phyloP scores from a whole-genome alignment of 2,113 vertebrate genomes.

The Mirza zaza region DNA sequence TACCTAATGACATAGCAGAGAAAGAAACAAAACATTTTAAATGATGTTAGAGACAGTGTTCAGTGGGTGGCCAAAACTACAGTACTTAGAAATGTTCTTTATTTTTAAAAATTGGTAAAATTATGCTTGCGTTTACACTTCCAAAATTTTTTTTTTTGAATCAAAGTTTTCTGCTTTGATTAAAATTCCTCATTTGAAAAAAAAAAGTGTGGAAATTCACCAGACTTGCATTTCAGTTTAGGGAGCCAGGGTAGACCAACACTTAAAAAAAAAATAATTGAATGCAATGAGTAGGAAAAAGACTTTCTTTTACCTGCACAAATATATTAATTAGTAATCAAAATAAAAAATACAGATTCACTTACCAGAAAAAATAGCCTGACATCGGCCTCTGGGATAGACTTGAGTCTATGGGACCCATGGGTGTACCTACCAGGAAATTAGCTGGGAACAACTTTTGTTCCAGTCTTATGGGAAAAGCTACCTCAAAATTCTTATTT shows the following conservation, averaged over 20 bases:
- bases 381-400: background rate
- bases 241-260: background rate
- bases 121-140: background rate
- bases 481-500: background rate
- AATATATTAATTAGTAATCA: conserved; percentile 37
- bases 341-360: conserved; percentile 36
- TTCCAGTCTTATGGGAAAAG: background rate
- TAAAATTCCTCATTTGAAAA: background rate
- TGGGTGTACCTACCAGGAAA: background rate
- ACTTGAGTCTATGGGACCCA: background rate
- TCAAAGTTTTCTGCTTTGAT: conserved; percentile 16
- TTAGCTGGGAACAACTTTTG: background rate
- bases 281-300: background rate
- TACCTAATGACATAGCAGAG: background rate
- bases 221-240: background rate
- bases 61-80: background rate
- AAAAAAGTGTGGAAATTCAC: background rate
- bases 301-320: conserved; percentile 29
- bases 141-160: conserved; percentile 9
- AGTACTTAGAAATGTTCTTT: background rate
- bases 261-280: background rate
- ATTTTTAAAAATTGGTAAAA: conserved; percentile 30
- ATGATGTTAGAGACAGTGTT: background rate
- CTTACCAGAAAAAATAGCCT: background rate
- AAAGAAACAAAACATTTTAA: background rate